A percentile compares a stretch with the other conserved stretches of the same genome.
These are phyloP conservation scores for Astropecten irregularis DNA, from an alignment of 53 echinoderm and acorn worm genomes.

Conservation along the genomic window DNA sequence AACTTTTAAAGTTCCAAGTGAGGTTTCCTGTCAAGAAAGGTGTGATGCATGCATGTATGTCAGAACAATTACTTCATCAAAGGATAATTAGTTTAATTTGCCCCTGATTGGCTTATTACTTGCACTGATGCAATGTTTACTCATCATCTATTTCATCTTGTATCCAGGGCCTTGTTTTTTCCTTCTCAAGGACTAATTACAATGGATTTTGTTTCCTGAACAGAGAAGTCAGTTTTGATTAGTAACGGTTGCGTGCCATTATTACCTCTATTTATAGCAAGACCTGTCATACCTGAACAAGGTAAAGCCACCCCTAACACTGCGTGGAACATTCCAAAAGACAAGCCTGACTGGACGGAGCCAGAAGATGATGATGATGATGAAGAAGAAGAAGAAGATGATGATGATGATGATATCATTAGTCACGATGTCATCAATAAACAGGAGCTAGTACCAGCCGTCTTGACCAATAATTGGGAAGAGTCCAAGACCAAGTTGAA, in stretches of 20 bases:
- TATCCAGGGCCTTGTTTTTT: not conserved
- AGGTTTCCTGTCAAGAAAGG: too few species aligned
- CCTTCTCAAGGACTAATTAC: not conserved
- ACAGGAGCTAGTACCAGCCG: not conserved
- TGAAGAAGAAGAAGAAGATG: not conserved
- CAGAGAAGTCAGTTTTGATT: not conserved
- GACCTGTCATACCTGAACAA: constrained; percentile 1
- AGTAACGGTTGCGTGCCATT: not conserved
- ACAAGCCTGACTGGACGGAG: not conserved
- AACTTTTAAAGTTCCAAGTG: too few species aligned
- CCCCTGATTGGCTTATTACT: too few species aligned
- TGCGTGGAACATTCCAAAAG: not conserved
- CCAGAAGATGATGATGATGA: constrained; percentile 17
- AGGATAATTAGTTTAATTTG: too few species aligned
- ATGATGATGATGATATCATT: not conserved
- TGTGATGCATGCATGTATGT: too few species aligned
- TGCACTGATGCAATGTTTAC: too few species aligned
- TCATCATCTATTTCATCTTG: too few species aligned
- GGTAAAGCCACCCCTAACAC: not conserved
- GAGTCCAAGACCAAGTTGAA: not conserved
- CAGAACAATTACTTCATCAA: too few species aligned
- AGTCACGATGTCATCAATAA: not conserved
- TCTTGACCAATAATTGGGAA: not conserved
- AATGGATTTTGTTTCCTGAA: constrained; percentile 7
- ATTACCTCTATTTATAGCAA: constrained; percentile 2